Percentiles rank a stretch among this genome's conserved stretches.
Evolutionary conservation across 2,888 invertebrate species (phyloP).

Genomic region (Rhagium mordax): DNA sequence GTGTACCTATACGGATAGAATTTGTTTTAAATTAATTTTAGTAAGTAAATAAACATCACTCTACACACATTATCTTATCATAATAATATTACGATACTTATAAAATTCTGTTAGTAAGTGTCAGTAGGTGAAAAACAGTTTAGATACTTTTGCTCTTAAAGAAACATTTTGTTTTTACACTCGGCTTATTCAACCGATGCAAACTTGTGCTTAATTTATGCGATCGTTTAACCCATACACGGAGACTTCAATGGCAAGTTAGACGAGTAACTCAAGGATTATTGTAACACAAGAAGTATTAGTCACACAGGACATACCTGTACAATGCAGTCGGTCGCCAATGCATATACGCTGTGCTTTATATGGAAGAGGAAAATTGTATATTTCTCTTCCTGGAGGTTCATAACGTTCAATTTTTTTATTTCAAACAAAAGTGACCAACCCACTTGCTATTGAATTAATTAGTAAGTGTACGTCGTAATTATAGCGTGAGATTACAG

Average conservation of each 20-base stretch:
- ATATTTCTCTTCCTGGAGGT: neutral
- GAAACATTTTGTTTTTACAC: neutral
- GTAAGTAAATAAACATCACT: no score
- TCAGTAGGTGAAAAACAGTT: no score
- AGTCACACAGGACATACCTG: conserved; percentile 35
- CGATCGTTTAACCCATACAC: conserved; percentile 20
- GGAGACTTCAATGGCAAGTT: conserved; percentile 37
- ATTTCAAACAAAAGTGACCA: neutral
- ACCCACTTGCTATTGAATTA: neutral
- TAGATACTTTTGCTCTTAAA: neutral
- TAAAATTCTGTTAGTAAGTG: no score
- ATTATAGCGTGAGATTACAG: no score
- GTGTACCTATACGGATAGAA: no score
- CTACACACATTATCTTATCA: no score
- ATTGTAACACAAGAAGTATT: neutral
- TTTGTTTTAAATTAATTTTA: no score
- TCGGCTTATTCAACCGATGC: neutral
- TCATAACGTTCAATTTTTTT: neutral
- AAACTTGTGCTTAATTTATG: conserved; percentile 23
- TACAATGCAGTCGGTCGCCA: conserved; percentile 5
- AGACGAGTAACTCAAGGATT: conserved; percentile 30
- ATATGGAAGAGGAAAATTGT: conserved; percentile 9
- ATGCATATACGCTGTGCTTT: neutral
- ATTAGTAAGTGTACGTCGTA: no score
- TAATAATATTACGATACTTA: no score